phyloP scores from a whole-genome alignment of 2,888 invertebrate genomes.

The Coenonympha arcania region DNA sequence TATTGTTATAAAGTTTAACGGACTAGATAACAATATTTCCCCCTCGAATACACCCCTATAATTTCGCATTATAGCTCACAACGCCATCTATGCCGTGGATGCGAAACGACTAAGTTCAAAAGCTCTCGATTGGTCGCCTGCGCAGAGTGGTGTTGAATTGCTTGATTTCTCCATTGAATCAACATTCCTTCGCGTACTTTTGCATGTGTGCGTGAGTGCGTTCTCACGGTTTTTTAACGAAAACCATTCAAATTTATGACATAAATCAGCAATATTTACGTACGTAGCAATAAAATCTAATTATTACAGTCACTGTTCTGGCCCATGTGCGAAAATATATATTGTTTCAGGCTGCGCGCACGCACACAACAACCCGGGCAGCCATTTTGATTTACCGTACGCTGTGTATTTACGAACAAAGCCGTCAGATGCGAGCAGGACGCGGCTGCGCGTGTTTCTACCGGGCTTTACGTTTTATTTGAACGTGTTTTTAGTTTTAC shows the following conservation, averaged over 20 bases:
- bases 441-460: conserved; percentile 72
- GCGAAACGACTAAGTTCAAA: conserved; percentile 49
- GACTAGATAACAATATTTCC: conserved; percentile 26
- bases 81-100: conserved; percentile 56
- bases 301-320: conserved; percentile 24
- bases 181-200: conserved; percentile 71
- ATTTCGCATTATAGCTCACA: conserved; percentile 25
- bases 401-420: conserved; percentile 73
- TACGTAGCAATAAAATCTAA: conserved; percentile 23
- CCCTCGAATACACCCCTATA: conserved; percentile 40
- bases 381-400: conserved; percentile 75
- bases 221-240: conserved; percentile 55
- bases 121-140: conserved; percentile 60
- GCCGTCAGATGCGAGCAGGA: conserved; percentile 73
- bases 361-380: conserved; percentile 58
- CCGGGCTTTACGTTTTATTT: conserved; percentile 56
- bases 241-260: conserved; percentile 39
- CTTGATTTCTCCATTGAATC: conserved; percentile 73
- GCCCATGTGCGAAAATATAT: conserved; percentile 34
- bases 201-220: conserved; percentile 58
- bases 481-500: conserved; percentile 70
- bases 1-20: conserved; percentile 21
- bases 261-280: conserved; percentile 39
- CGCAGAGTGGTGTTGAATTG: conserved; percentile 57
- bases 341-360: conserved; percentile 51